Conservation (phyloP, 2,113 vertebrate genomes). For the Pica pica region DNA sequence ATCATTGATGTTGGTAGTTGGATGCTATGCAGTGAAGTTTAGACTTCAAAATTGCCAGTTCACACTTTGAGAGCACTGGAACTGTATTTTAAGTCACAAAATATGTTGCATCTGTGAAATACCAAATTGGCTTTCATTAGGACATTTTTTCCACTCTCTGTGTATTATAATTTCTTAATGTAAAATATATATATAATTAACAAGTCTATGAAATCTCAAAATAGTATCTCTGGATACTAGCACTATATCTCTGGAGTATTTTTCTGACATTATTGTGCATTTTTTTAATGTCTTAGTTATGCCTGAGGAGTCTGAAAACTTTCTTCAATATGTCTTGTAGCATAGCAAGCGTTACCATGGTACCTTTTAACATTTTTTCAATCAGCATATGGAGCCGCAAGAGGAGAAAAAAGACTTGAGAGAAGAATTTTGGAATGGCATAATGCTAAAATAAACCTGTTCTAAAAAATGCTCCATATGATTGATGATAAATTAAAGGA, state of each 20-base stretch:
- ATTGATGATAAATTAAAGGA: constrained; percentile 44
- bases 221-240: not conserved
- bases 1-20: not conserved
- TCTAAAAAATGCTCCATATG: constrained; percentile 53
- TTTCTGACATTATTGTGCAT: not conserved
- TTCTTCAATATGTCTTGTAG: constrained; percentile 28
- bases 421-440: constrained; percentile 57
- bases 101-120: not conserved
- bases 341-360: constrained; percentile 66
- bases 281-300: constrained; percentile 41
- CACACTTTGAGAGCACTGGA: not conserved
- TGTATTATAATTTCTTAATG: not conserved
- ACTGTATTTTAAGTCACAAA: not conserved
- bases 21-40: not conserved
- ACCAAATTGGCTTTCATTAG: not conserved
- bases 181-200: not conserved
- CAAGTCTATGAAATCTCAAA: not conserved
- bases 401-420: constrained; percentile 13
- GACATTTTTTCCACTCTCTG: not conserved
- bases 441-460: constrained; percentile 65
- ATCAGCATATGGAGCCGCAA: constrained; percentile 62
- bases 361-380: constrained; percentile 61
- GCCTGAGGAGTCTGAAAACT: constrained; percentile 48
- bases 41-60: not conserved
- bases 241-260: not conserved